Evolutionary conservation across 2,797 vertebrate genomes (phyloP).

Genomic region (Distichodus sexfasciatus): DNA sequence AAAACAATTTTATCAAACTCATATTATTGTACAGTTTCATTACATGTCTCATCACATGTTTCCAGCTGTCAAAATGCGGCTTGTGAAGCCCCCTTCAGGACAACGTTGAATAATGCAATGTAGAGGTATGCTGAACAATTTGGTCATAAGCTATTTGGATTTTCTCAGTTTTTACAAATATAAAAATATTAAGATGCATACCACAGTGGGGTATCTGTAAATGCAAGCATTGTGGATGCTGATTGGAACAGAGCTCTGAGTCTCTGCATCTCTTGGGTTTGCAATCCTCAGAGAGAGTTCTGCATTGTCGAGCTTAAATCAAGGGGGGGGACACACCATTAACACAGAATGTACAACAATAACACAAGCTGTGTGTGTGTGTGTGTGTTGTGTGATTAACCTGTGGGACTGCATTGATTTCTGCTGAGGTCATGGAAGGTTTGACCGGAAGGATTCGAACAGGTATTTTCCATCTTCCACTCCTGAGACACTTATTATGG

Average conservation of each 20-base stretch:
- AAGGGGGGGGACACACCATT: background rate
- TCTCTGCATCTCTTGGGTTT: conserved; percentile 53
- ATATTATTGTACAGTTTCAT: too few species aligned
- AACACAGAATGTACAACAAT: too few species aligned
- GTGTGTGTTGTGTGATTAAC: too few species aligned
- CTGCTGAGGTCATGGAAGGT: conserved; percentile 52
- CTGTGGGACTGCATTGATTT: conserved; percentile 60
- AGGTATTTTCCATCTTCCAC: conserved; percentile 61
- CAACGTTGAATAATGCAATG: background rate
- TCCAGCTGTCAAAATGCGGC: background rate
- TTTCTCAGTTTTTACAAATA: too few species aligned
- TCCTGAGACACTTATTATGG: conserved; percentile 53
- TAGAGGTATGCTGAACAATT: background rate
- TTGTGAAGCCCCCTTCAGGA: conserved; percentile 5
- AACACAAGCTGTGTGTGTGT: too few species aligned
- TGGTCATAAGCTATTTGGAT: too few species aligned
- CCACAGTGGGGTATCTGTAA: conserved; percentile 58
- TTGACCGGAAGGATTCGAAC: conserved; percentile 55
- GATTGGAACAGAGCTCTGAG: conserved; percentile 53
- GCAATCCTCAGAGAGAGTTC: conserved; percentile 60
- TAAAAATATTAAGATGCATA: conserved; percentile 39
- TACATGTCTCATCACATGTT: too few species aligned
- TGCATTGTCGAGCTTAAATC: conserved; percentile 52
- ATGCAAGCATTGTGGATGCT: conserved; percentile 44
- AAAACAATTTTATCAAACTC: too few species aligned